phyloP scores from a whole-genome alignment of 2,888 invertebrate species.

The Agonopterix arenella region DNA sequence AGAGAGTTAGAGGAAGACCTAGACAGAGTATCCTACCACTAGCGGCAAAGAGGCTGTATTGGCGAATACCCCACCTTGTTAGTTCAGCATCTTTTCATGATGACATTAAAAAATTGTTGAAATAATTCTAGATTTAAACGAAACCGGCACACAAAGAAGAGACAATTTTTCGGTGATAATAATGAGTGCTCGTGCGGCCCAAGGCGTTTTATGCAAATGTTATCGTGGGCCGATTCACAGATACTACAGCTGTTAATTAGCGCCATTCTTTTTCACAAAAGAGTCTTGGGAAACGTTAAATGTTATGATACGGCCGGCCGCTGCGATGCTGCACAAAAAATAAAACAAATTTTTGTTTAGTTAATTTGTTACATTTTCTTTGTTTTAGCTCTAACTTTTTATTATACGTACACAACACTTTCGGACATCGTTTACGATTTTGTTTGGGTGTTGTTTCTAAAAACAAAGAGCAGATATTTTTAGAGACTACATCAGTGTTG shows the following conservation, averaged over 20 bases:
- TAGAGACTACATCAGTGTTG: too few species aligned
- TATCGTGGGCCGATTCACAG: constrained; percentile 7
- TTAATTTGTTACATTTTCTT: constrained; percentile 9
- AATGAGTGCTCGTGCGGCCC: background rate
- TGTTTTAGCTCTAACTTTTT: background rate
- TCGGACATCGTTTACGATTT: too few species aligned
- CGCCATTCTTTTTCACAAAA: constrained; percentile 16
- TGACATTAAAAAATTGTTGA: too few species aligned
- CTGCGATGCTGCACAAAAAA: constrained; percentile 9
- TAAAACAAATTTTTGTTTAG: constrained; percentile 8
- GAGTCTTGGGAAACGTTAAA: constrained; percentile 21
- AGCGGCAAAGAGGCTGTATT: too few species aligned
- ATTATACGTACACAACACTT: too few species aligned
- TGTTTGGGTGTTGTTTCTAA: too few species aligned
- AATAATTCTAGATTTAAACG: too few species aligned
- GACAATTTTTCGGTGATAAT: constrained; percentile 8
- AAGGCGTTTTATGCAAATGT: constrained; percentile 24
- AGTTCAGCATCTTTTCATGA: too few species aligned
- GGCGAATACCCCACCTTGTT: too few species aligned
- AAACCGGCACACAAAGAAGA: constrained; percentile 15
- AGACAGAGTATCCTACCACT: too few species aligned
- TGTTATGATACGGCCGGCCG: constrained; percentile 23
- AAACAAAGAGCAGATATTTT: too few species aligned
- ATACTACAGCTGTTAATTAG: constrained; percentile 21
- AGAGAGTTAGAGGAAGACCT: too few species aligned